Evolutionary conservation across 2,797 vertebrate genomes (phyloP).

Genomic region (Acestrorhynchus altus): DNA sequence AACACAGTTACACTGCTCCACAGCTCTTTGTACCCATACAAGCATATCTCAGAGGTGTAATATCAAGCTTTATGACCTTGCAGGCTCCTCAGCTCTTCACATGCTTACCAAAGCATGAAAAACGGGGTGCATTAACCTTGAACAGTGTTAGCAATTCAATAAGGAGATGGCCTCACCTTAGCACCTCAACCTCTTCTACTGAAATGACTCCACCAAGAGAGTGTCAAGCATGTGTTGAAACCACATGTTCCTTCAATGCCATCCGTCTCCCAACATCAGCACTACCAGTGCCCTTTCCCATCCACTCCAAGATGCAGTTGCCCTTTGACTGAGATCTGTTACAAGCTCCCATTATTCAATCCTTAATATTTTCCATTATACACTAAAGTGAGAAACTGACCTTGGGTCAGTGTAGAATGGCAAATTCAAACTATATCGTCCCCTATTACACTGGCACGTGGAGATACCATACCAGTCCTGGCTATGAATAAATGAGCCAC

Average conservation of each 20-base stretch:
- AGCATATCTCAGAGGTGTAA: neutral
- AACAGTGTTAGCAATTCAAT: slow-evolving; percentile 7
- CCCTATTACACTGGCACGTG: neutral
- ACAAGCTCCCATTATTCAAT: slow-evolving; percentile 1
- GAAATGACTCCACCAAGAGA: neutral
- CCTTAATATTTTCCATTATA: neutral
- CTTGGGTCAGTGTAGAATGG: neutral
- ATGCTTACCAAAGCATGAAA: slow-evolving; percentile 6
- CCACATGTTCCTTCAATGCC: neutral
- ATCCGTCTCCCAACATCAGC: neutral
- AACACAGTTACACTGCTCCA: too few relatives aligned
- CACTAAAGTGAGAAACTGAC: neutral
- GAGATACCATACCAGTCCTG: neutral
- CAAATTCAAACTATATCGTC: neutral
- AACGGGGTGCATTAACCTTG: neutral
- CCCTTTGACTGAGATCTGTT: slow-evolving; percentile 1
- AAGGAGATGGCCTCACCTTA: slow-evolving; percentile 16
- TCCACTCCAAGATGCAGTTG: neutral
- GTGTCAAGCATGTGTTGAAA: neutral
- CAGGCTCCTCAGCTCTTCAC: neutral
- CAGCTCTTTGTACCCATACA: neutral
- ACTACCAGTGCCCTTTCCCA: neutral
- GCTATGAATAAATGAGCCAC: neutral
- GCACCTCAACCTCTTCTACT: neutral
- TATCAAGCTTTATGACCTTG: neutral